Percentiles rank a stretch among this genome's conserved stretches.
These are phyloP conservation scores for Salarias fasciatus DNA, from an alignment of 2,797 vertebrate genomes.

Conservation along the genomic window DNA sequence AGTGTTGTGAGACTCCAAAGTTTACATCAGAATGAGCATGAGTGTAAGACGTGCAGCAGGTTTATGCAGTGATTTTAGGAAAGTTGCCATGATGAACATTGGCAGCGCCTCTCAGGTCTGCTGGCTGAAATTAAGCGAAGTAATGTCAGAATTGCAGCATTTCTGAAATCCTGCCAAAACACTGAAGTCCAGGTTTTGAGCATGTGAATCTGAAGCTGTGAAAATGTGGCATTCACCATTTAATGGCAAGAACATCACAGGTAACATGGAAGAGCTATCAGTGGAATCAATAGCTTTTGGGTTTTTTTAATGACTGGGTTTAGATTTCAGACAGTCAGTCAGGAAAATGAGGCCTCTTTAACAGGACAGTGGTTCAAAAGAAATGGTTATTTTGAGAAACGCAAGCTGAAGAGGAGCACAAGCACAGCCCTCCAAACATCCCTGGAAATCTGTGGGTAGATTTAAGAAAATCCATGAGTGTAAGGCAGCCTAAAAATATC, in stretches of 20 bases:
- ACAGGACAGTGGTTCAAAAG: background rate
- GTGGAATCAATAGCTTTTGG: background rate
- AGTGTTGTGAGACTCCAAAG: too few relatives aligned
- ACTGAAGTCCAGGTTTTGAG: too few relatives aligned
- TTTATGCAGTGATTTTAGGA: too few relatives aligned
- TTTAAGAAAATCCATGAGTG: background rate
- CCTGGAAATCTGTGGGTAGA: background rate
- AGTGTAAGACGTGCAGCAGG: too few relatives aligned
- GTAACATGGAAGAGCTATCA: background rate
- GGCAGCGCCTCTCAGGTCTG: too few relatives aligned
- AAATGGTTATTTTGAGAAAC: background rate
- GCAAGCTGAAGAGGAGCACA: background rate
- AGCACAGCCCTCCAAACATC: background rate
- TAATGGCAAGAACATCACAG: background rate
- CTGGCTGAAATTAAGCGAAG: too few relatives aligned
- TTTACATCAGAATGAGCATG: too few relatives aligned
- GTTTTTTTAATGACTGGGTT: background rate
- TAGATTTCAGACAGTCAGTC: constrained; percentile 1
- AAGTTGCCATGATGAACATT: too few relatives aligned
- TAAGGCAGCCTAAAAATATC: background rate
- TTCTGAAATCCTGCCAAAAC: too few relatives aligned
- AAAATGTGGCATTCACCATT: too few relatives aligned
- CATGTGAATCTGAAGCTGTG: too few relatives aligned
- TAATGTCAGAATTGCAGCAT: too few relatives aligned
- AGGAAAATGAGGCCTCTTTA: constrained; percentile 4